Base-by-base conservation (phyloP, 2,797 vertebrate species). In the Phrynocephalus guinanensis region DNA sequence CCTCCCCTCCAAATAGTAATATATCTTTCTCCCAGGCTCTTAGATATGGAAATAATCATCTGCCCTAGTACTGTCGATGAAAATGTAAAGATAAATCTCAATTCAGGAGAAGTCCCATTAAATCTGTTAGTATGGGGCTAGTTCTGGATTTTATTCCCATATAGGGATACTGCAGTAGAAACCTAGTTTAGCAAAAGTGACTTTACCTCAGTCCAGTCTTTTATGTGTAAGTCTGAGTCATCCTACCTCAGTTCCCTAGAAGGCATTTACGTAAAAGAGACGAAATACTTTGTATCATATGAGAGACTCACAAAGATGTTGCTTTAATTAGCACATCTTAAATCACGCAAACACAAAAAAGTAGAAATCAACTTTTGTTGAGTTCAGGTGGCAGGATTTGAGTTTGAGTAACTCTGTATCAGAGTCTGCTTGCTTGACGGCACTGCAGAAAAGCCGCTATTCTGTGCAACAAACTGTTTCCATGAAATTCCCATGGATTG, bases 291-390 rank as follows among this genome's bases (percentile, higher is more conserved):
- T 10, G 38, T 0, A 0, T 73, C 28, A 79, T n/a, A 50, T 0
- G 0, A 0, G 86, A 22, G 16, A 63, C 66, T 86, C 93, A 88
- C 76, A 60, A 86, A 80, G 63, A 67, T 83, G 30, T 38, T 88
- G 67, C 33, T 67, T 89, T 79, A 92, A 63, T 48, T 90, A 50
- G 83, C 85, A 91, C 48, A 70, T 85, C 76, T 82, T 66, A 70
- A 81, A 66, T 50, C 7, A 75, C 88, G 63, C 48, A 66, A 79
- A n/a, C 52, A 10, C 52, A 56, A 11, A 56, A 56, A 79, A 66
- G 10, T 38, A 28, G 28, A 79, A 87, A 52, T 68, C 9, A 63
- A 79, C 56, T 84, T 84, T 66, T 24, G 38, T 33, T 72, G 44
- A 88, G 16, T 24, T 60, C 7, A 79, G 44, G 22, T 50, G 50